Percentiles rank a stretch among this genome's conserved stretches.
phyloP scores from a whole-genome alignment of 2,888 invertebrate genomes.

The Apantesis nais region DNA sequence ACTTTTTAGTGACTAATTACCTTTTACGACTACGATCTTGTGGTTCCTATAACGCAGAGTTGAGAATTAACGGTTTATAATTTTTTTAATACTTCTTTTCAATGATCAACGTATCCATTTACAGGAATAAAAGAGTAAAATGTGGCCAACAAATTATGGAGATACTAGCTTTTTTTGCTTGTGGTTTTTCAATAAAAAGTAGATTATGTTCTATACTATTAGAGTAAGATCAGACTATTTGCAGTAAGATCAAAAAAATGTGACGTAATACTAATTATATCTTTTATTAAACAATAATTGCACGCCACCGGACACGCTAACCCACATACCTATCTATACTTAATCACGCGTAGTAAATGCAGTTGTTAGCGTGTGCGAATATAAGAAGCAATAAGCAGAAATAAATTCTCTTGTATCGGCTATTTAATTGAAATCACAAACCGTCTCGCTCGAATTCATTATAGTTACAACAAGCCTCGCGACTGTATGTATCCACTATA shows the following conservation, averaged over 20 bases:
- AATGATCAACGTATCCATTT: conserved; percentile 30
- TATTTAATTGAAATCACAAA: conserved; percentile 42
- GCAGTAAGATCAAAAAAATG: neutral
- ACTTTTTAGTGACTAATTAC: neutral
- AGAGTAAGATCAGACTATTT: neutral
- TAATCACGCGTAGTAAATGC: conserved; percentile 74
- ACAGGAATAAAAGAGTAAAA: conserved; percentile 16
- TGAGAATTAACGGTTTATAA: conserved; percentile 28
- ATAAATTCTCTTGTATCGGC: conserved; percentile 42
- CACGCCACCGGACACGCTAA: conserved; percentile 62
- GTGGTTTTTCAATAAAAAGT: neutral
- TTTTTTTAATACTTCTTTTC: conserved; percentile 21
- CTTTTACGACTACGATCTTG: too few relatives aligned
- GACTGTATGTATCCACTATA: conserved; percentile 10
- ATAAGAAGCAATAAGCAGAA: conserved; percentile 43
- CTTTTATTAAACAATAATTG: conserved; percentile 35
- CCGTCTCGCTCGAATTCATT: conserved; percentile 30
- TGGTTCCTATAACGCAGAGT: too few relatives aligned
- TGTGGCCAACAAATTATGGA: neutral
- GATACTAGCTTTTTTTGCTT: neutral
- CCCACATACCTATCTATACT: conserved; percentile 69
- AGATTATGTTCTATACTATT: neutral
- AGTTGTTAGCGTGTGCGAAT: conserved; percentile 61
- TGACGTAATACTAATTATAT: conserved; percentile 25
- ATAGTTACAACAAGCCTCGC: conserved; percentile 1